These are phyloP conservation scores for Lanistes nyassanus DNA, from an alignment of 1,140 invertebrate genomes.

Conservation along the genomic window DNA sequence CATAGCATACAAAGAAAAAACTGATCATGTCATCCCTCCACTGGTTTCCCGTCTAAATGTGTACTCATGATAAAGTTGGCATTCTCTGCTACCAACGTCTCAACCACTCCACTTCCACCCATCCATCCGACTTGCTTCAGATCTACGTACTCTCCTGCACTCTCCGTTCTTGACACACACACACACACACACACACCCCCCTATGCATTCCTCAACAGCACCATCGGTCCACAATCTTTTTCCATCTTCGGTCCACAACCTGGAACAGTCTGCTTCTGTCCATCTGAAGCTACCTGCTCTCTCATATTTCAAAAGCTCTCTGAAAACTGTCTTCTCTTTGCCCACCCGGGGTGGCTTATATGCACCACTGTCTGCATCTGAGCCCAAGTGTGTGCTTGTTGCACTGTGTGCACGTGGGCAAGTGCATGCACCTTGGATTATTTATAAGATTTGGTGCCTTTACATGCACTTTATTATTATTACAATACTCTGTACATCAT, in stretches of 20 bases:
- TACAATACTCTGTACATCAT: background rate
- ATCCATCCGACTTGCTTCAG: background rate
- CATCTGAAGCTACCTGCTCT: background rate
- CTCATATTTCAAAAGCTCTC: background rate
- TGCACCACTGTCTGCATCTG: background rate
- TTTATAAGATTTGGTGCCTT: background rate
- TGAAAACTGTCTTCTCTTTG: background rate
- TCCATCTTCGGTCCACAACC: background rate
- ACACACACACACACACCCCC: constrained; percentile 19
- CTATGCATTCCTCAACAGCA: too few species aligned
- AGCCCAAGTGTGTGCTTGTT: background rate
- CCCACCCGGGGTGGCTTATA: background rate
- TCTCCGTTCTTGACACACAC: background rate
- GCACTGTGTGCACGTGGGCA: background rate
- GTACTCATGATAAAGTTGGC: too few species aligned
- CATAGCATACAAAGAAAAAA: too few species aligned
- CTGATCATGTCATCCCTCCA: too few species aligned
- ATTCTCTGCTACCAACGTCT: too few species aligned
- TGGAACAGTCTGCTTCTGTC: background rate
- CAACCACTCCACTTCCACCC: too few species aligned
- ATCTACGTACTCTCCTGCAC: constrained; percentile 1
- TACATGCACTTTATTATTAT: background rate
- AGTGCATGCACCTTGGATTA: background rate
- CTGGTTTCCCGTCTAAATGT: too few species aligned
- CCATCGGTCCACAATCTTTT: background rate